Base-by-base conservation (phyloP, 1,140 invertebrate species). In the Pogonomyrmex barbatus region DNA sequence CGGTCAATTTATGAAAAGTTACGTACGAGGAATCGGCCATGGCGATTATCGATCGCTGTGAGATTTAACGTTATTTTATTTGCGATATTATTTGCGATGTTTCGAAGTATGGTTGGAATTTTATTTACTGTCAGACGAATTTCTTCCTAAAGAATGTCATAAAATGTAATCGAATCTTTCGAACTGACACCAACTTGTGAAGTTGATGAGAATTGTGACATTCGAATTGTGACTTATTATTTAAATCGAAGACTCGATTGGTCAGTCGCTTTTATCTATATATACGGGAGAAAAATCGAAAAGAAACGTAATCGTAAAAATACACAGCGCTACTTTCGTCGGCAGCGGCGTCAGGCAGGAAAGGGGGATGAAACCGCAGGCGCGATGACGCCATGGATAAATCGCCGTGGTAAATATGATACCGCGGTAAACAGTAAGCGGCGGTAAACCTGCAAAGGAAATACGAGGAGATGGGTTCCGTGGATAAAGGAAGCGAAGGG, bases 361-460 rank as follows among this genome's bases (percentile, higher is more conserved):
- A 50, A 67, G 39, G 36, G 39, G 52, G 24, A 33, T 81, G 78
- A 70, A 70, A 81, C 65, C 63, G 24, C 52, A 70, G 39, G 50
- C 50, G 63, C 36, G 65, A 81, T 68, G 68, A 81, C 47, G 47
- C 39, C 30, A 10, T 2, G 24, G 39, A 70, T 81, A 81, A 70
- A 70, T 81, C 78, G n/a, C n/a, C n/a, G 63, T 39, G 52, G 50
- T 81, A 81, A 81, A 81, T 81, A 81, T 70, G 78, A 81, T 81
- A 81, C 63, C 78, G 52, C 50, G 39, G 65, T 81, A 81, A 81
- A 81, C 52, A 70, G 65, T 70, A 81, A 56, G 52, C 76, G 78
- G 63, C 24, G 65, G 65, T 70, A 70, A 78, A 81, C 39, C 65
- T 10, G 65, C 65, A 56, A 81, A 81, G 78, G 78, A 81, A 81